Base-by-base conservation (phyloP, 2,888 invertebrate species). In the Callimorpha dominula region DNA sequence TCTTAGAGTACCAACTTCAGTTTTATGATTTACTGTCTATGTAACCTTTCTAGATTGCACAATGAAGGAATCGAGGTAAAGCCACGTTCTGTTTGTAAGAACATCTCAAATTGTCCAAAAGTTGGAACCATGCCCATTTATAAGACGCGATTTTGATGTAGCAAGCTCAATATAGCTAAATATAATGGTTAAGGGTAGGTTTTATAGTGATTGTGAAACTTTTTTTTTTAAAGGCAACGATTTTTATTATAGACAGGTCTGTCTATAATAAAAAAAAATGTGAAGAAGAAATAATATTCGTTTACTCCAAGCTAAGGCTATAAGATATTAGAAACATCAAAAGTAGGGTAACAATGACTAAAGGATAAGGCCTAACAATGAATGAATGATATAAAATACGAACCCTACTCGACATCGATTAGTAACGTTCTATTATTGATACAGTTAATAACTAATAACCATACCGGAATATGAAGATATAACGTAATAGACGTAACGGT, bases 321-420 rank as follows among this genome's bases (percentile, higher is more conserved):
- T 50, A 78, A 68, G 60, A 75, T 74, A 76, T 71, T 71, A 70
- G 8, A 4, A 62, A 70, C 81, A 74, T 75, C 73, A 74, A 74
- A 77, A 79, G 71, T 74, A 71, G 64, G 66, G 68, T 72, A 72
- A 81, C 74, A 74, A 79, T 78, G 74, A 75, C 76, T 7, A 8
- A 17, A n/a, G n/a, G n/a, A n/a, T n/a, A n/a, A n/a, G n/a, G n/a
- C n/a, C n/a, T n/a, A n/a, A n/a, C n/a, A 43, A 43, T 5, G 7
- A 43, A 75, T 79, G 75, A 70, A 76, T 81, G 68, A 73, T 70
- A 78, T 68, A 78, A 72, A 83, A 79, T 73, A 71, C 62, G 74
- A 77, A 75, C 79, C 75, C 66, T 62, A 68, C 74, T 77, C 64
- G 57, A 73, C 43, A 63, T 65, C 43, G 57, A 64, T 68, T 70